Evolutionary conservation across 2,888 invertebrate genomes (phyloP).

Genomic region (Thelaira solivaga): DNA sequence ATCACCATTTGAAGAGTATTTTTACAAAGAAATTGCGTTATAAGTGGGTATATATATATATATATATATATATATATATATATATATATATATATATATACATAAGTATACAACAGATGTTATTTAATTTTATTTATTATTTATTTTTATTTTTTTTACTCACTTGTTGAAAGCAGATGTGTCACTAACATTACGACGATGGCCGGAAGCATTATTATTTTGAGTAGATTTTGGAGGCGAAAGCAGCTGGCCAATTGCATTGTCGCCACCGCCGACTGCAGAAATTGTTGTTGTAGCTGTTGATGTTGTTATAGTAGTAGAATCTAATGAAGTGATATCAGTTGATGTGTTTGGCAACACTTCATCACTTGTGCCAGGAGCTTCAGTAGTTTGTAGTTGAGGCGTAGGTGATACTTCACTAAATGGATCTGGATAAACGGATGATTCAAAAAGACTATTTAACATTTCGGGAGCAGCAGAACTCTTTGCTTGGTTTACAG

Average conservation of each 20-base stretch:
- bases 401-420: constrained; percentile 77
- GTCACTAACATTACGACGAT: constrained; percentile 89
- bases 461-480: constrained; percentile 70
- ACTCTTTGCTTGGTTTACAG: constrained; percentile 15
- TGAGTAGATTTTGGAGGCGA: constrained; percentile 70
- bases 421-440: constrained; percentile 83
- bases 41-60: too few species aligned
- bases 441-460: constrained; percentile 82
- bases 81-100: too few species aligned
- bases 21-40: too few species aligned
- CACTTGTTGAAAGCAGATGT: constrained; percentile 90
- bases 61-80: too few species aligned
- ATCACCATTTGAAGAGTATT: too few species aligned
- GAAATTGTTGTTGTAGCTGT: constrained; percentile 40
- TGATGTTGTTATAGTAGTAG: constrained; percentile 42
- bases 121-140: too few species aligned
- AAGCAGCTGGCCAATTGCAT: constrained; percentile 66
- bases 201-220: constrained; percentile 76
- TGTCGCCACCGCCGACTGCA: constrained; percentile 38
- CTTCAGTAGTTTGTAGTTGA: constrained; percentile 29
- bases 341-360: constrained; percentile 41
- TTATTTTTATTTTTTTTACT: too few species aligned
- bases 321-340: constrained; percentile 62
- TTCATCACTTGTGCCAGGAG: constrained; percentile 37
- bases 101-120: too few species aligned